phyloP scores from a whole-genome alignment of 2,888 invertebrate species.

The Frankliniella intonsa region DNA sequence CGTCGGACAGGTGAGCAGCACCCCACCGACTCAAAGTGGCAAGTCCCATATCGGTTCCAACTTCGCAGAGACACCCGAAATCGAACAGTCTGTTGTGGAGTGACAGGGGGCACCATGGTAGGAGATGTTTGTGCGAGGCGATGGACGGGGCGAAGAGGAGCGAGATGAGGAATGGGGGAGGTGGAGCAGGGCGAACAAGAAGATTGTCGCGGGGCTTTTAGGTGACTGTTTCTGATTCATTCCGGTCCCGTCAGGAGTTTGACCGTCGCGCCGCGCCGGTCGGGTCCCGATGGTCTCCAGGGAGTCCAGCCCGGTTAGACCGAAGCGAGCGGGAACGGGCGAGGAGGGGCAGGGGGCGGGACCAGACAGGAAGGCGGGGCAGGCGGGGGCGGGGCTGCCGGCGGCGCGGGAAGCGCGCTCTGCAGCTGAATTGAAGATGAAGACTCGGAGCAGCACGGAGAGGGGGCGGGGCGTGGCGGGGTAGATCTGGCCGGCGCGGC shows the following conservation, averaged over 20 bases:
- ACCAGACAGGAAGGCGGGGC: too few species aligned
- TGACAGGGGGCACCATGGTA: too few species aligned
- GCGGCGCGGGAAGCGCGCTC: neutral
- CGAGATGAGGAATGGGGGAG: neutral
- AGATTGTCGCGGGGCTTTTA: neutral
- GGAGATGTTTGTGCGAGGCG: too few species aligned
- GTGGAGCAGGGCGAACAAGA: neutral
- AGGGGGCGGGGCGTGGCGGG: neutral
- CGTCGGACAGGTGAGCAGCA: too few species aligned
- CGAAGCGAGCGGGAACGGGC: neutral
- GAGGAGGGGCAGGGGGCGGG: neutral
- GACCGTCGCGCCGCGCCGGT: neutral
- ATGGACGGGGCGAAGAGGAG: too few species aligned
- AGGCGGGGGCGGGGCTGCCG: neutral
- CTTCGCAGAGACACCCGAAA: too few species aligned
- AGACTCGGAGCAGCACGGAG: neutral
- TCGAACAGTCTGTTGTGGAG: too few species aligned
- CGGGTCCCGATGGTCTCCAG: neutral
- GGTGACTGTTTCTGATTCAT: slow-evolving; percentile 9
- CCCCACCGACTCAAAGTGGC: too few species aligned
- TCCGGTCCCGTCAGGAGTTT: neutral
- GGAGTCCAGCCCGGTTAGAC: neutral
- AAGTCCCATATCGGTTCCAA: too few species aligned
- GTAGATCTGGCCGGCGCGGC: neutral
- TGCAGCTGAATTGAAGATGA: slow-evolving; percentile 22